These are phyloP conservation scores for Selenia dentaria DNA, from an alignment of 2,888 invertebrate species.

Conservation along the genomic window DNA sequence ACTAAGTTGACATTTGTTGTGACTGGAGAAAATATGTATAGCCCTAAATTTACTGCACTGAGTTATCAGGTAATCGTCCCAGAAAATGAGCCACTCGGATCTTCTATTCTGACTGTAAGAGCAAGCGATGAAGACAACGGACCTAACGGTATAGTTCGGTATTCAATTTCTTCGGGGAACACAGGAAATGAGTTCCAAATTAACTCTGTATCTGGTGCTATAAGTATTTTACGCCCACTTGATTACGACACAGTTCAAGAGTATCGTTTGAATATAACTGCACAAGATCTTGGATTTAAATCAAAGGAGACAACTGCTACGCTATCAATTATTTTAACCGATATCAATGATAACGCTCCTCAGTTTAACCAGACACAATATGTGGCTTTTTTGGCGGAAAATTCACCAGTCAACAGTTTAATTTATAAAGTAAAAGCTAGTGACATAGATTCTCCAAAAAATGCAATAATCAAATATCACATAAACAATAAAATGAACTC, in stretches of 20 bases:
- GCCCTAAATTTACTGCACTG: slow-evolving; percentile 92
- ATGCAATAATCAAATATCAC: slow-evolving; percentile 93
- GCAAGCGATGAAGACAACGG: slow-evolving; percentile 95
- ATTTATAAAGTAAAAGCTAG: slow-evolving; percentile 91
- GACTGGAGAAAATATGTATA: slow-evolving; percentile 92
- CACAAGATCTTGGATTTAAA: slow-evolving; percentile 93
- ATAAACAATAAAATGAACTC: slow-evolving; percentile 91
- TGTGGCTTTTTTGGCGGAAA: slow-evolving; percentile 92
- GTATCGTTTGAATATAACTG: slow-evolving; percentile 94
- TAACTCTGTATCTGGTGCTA: slow-evolving; percentile 90
- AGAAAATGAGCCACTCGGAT: slow-evolving; percentile 95
- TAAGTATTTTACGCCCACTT: slow-evolving; percentile 91
- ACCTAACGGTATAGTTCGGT: slow-evolving; percentile 95
- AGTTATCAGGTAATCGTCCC: slow-evolving; percentile 96
- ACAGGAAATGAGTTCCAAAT: slow-evolving; percentile 92
- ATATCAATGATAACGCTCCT: slow-evolving; percentile 97
- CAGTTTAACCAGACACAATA: slow-evolving; percentile 91
- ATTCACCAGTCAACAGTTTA: slow-evolving; percentile 89
- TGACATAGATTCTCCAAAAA: slow-evolving; percentile 95
- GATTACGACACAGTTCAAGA: slow-evolving; percentile 95
- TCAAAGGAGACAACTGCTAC: slow-evolving; percentile 91
- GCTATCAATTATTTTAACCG: slow-evolving; percentile 93
- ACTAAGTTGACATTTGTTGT: slow-evolving; percentile 90
- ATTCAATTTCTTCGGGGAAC: slow-evolving; percentile 93
- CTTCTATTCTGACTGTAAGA: slow-evolving; percentile 92